Evolutionary conservation across 2,797 vertebrate genomes (phyloP), one percentile per base, ranked within the genome.

Genomic region (Geotrypetes seraphini): DNA sequence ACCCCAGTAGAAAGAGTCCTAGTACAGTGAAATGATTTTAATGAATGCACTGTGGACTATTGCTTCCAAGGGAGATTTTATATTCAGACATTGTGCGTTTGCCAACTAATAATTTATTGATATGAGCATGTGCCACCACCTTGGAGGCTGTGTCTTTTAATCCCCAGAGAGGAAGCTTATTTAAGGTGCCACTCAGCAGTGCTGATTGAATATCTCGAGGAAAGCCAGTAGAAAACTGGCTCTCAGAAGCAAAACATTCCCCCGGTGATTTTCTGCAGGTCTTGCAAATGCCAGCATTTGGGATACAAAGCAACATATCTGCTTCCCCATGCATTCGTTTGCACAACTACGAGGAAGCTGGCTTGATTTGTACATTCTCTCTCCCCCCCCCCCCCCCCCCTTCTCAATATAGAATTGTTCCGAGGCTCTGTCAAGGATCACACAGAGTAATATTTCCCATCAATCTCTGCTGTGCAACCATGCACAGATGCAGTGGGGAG

Each of bases 401-500:
- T n/a, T n/a, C n/a, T n/a, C 81, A 83, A 47, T 83, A 84, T 81
- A 83, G 83, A 83, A 85, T 84, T 84, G 79, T 85, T 84, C 78
- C 77, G 76, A 82, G 78, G 66, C 79, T 85, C 85, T 85, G 82
- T 87, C 83, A 83, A 82, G 82, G 84, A 86, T 85, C 84, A 86
- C 78, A 75, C 77, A 83, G 81, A 84, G 80, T 87, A 84, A 85
- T 81, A 85, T 85, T 80, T 86, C 81, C 71, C 81, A 85, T 88
- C 83, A 83, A 79, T 86, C 82, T 83, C 82, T 78, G 79, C 83
- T 83, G 79, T 81, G 81, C 81, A 81, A 78, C 77, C 76, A 75
- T 83, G 73, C 79, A 76, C 76, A 54, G 77, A 81, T 78, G 70
- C 78, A 72, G 81, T 75, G 80, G 78, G 78, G 83, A 82, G 83